Base-by-base conservation (phyloP, 1,140 invertebrate genomes). In the Charaxes varanes region DNA sequence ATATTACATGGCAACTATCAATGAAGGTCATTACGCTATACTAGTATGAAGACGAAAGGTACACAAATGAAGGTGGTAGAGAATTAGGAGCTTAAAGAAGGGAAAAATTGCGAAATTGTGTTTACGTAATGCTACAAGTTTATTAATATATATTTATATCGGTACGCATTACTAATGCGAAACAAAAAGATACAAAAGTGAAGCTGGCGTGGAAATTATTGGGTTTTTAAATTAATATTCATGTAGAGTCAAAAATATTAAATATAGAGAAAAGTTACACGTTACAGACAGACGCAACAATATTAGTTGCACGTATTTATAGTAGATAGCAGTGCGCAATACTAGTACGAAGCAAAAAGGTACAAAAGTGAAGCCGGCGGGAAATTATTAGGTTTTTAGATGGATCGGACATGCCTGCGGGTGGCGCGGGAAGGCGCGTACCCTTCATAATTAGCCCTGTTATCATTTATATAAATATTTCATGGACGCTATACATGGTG, bases 381-480 rank as follows among this genome's bases (percentile, higher is more conserved):
- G 34, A 53, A 62, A 55, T 60, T 53, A 53, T 66, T 58, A 53
- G 22, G 66, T 73, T 76, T 78, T 78, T 62, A 38, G 51, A 18
- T 14, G 43, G 41, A 43, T 37, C 55, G 54, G 35, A 27, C 48
- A 28, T 41, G 64, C 57, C 68, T 53, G 71, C 77, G 73, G 77
- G 77, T 78, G 73, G 77, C 65, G 62, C 53, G 61, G 56, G 48
- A 22, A 52, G 46, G 50, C 63, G 60, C 58, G 59, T 53, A 70
- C 62, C 62, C 53, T 68, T 73, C 66, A 74, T 74, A 76, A 73
- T 80, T 78, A 78, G 69, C 57, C 53, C 45, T 67, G 77, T 79
- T 82, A 82, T 82, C 72, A 82, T 73, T 78, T 73, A 58, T 69
- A 81, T 82, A 71, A 78, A 82, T 82, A 71, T 77, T 79, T 82